Evolutionary conservation across 2,797 vertebrate species (phyloP).

Genomic region (Glossophaga mutica): DNA sequence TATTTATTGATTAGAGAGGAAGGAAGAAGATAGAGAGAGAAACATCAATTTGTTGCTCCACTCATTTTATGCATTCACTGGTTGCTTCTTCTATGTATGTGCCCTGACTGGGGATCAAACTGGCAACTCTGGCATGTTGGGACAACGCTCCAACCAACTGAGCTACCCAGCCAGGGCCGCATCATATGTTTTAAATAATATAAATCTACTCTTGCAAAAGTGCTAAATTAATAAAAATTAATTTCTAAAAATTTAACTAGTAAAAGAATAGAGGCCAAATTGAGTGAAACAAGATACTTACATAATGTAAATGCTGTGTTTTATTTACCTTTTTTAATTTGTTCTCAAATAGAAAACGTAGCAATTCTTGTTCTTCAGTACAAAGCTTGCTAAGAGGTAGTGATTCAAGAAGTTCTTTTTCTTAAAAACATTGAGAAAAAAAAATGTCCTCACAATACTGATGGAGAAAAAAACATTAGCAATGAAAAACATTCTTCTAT

Average conservation of each 20-base stretch:
- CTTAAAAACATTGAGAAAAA: constrained; percentile 75
- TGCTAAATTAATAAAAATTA: not conserved
- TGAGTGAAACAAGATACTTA: not conserved
- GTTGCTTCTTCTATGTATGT: not conserved
- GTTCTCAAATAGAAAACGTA: constrained; percentile 97
- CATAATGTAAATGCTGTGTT: not conserved
- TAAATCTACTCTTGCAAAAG: not conserved
- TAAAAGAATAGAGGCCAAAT: not conserved
- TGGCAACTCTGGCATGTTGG: accelerated
- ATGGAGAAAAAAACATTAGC: not conserved
- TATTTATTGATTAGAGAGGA: not conserved
- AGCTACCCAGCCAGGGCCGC: not conserved
- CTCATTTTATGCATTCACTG: not conserved
- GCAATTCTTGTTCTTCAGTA: constrained; percentile 92
- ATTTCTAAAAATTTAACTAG: not conserved
- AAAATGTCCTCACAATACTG: constrained; percentile 21
- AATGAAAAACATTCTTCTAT: constrained; percentile 1
- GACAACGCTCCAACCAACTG: not conserved
- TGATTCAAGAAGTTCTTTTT: constrained; percentile 90
- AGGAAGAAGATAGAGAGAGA: not conserved
- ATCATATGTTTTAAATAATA: not conserved
- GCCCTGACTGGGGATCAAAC: not conserved
- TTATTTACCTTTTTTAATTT: constrained; percentile 96
- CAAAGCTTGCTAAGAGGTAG: constrained; percentile 90
- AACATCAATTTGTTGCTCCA: not conserved